Evolutionary conservation across 2,797 vertebrate genomes (phyloP).

Genomic region (Alectoris magna): DNA sequence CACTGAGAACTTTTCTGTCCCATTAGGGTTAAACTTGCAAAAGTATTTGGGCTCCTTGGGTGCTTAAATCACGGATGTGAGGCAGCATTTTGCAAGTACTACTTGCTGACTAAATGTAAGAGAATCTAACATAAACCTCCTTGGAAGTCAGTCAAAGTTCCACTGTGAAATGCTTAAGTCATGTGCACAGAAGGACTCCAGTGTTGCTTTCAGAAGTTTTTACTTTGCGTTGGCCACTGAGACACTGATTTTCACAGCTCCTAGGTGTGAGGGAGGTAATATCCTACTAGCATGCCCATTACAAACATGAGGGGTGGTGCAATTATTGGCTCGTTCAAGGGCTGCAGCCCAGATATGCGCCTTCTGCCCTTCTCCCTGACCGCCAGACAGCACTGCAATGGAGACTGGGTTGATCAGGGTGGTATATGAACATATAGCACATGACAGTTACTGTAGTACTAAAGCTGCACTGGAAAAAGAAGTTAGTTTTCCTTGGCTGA

Average conservation of each 20-base stretch:
- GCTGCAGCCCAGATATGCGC: not conserved
- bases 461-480: not conserved
- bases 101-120: not conserved
- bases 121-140: not conserved
- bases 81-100: not conserved
- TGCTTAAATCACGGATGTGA: not conserved
- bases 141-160: not conserved
- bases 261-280: not conserved
- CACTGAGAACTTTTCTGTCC: not conserved
- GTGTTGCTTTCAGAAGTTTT: not conserved
- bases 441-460: not conserved
- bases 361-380: not conserved
- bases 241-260: slow-evolving; percentile 23
- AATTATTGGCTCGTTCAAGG: not conserved
- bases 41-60: not conserved
- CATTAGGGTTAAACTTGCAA: not conserved
- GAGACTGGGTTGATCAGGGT: not conserved
- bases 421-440: not conserved
- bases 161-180: not conserved
- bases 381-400: not conserved
- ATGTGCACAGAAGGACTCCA: not conserved
- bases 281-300: not conserved
- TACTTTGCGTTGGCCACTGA: not conserved
- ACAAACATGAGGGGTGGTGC: not conserved
- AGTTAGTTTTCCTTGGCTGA: not conserved